These are phyloP conservation scores for Bicyclus anynana DNA, from an alignment of 1,140 invertebrate species.

Conservation along the genomic window DNA sequence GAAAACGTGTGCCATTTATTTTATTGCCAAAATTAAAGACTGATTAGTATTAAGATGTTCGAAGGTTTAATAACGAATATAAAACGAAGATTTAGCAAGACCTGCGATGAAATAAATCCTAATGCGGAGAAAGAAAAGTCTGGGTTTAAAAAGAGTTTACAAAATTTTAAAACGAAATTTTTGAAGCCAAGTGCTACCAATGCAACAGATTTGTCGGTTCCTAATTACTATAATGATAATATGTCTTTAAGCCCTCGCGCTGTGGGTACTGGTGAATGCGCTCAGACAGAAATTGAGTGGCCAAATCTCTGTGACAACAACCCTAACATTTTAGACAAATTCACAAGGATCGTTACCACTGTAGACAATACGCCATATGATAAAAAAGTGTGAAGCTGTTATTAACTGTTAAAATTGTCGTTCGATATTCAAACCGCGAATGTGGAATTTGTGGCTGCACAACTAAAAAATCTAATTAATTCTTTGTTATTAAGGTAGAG, in stretches of 20 bases:
- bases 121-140: slow-evolving; percentile 53
- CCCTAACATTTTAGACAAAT: slow-evolving; percentile 81
- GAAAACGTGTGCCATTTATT: slow-evolving; percentile 40
- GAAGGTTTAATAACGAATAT: slow-evolving; percentile 63
- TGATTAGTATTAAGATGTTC: slow-evolving; percentile 69
- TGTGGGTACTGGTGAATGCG: slow-evolving; percentile 53
- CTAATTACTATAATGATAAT: slow-evolving; percentile 42
- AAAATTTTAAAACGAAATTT: slow-evolving; percentile 63
- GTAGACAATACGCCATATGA: slow-evolving; percentile 60
- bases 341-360: slow-evolving; percentile 80
- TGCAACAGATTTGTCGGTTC: slow-evolving; percentile 28
- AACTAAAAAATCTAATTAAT: too few relatives aligned
- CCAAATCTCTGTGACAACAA: slow-evolving; percentile 55
- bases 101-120: slow-evolving; percentile 38
- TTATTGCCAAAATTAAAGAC: slow-evolving; percentile 66
- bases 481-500: too few relatives aligned
- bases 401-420: too few relatives aligned
- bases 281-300: slow-evolving; percentile 67
- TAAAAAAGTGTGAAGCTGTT: slow-evolving; percentile 51
- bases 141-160: slow-evolving; percentile 65
- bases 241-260: slow-evolving; percentile 61
- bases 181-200: slow-evolving; percentile 54
- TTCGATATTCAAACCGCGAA: too few relatives aligned
- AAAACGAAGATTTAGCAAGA: slow-evolving; percentile 78
- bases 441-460: too few relatives aligned